A percentile compares a stretch with the other conserved stretches of the same genome.
Conservation (phyloP, 2,113 vertebrate genomes). For the Oncorhynchus mykiss region DNA sequence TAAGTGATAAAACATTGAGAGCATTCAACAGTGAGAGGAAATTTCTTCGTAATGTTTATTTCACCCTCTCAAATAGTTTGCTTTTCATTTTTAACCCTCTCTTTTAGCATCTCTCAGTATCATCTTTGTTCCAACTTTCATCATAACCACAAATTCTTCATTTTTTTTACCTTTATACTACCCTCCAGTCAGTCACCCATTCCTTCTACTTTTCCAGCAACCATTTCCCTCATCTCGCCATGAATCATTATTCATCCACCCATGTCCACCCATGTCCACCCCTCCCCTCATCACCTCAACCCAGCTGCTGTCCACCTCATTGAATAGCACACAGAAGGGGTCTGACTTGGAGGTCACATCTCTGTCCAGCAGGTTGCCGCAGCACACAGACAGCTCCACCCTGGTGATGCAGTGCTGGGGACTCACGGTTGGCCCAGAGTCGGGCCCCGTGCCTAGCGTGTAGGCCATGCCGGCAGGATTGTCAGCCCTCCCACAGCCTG, state of each 20-base stretch:
- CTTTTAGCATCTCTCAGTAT: too few species aligned
- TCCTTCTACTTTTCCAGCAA: neutral
- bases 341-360: conserved; percentile 98
- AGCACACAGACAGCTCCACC: conserved; percentile 87
- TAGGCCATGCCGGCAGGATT: conserved; percentile 79
- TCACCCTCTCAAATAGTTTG: too few species aligned
- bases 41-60: too few species aligned
- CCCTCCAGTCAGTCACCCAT: too few species aligned
- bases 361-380: conserved; percentile 90
- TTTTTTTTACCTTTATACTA: too few species aligned
- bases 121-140: too few species aligned
- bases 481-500: too few species aligned
- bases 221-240: neutral
- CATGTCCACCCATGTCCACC: neutral
- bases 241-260: neutral
- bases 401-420: conserved; percentile 88
- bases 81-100: too few species aligned
- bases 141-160: too few species aligned
- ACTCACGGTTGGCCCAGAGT: conserved; percentile 63
- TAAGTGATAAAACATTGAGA: too few species aligned
- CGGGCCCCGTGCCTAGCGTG: conserved; percentile 62
- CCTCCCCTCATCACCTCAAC: conserved; percentile 80
- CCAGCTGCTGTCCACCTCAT: conserved; percentile 89
- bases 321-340: conserved; percentile 95
- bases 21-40: too few species aligned